Evolutionary conservation across 2,888 invertebrate species (phyloP), one percentile per base, ranked within the genome.

Genomic region (Desoria tigrina): DNA sequence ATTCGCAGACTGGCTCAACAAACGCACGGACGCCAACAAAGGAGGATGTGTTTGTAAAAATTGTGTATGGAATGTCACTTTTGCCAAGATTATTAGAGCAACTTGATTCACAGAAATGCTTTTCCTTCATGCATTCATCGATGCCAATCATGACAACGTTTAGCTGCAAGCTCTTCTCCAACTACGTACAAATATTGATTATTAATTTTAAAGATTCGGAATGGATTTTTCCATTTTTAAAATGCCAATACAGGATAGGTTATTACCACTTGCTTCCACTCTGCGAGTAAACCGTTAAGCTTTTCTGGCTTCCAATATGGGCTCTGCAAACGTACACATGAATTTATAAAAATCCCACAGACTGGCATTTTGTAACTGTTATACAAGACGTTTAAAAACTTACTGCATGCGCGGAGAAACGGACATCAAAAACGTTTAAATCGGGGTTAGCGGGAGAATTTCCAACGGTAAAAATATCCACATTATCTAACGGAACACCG

Each of bases 341-440:
- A n/a, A n/a, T n/a, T n/a, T n/a, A n/a, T n/a, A n/a, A n/a, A n/a
- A n/a, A n/a, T n/a, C n/a, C n/a, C n/a, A n/a, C n/a, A n/a, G n/a
- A n/a, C n/a, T n/a, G n/a, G n/a, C n/a, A n/a, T n/a, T n/a, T n/a
- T n/a, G n/a, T n/a, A n/a, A n/a, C n/a, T n/a, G n/a, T n/a, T n/a
- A n/a, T n/a, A n/a, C n/a, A n/a, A n/a, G n/a, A n/a, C n/a, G n/a
- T n/a, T n/a, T n/a, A n/a, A n/a, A n/a, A n/a, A n/a, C n/a, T n/a
- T n/a, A n/a, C n/a, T n/a, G n/a, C 94, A 78, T 95, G 95, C 0
- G 92, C 96, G 0, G 95, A 90, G 79, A 90, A 97, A 73, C 95
- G 83, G 0, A 97, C 89, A 78, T 97, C 96, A 68, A 93, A 81
- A 1, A 84, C 84, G 1, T 58, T 61, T 2, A 70, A 65, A 75